Percentiles rank a stretch among this genome's conserved stretches.
Conservation (phyloP, 2,113 vertebrate species). For the Lophochroa leadbeateri region DNA sequence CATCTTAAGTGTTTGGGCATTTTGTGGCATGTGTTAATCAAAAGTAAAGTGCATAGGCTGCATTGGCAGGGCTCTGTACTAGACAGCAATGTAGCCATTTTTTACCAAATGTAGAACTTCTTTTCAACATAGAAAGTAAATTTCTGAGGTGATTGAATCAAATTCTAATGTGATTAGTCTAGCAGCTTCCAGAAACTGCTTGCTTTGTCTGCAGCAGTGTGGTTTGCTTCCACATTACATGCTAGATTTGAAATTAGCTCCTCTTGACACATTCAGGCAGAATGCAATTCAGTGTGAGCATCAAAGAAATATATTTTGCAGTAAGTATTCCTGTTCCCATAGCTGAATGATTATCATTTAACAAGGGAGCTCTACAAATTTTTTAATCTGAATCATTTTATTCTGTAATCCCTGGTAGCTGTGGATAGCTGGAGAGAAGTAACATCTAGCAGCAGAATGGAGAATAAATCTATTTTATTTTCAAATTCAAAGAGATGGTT, state of each 20-base stretch:
- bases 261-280: background rate
- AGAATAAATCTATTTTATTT: background rate
- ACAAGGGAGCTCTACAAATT: background rate
- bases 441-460: background rate
- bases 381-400: constrained; percentile 33
- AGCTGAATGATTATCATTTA: background rate
- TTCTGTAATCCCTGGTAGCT: constrained; percentile 16
- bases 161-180: background rate
- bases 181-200: background rate
- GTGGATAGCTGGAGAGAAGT: background rate
- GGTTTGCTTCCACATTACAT: background rate
- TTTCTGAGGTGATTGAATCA: background rate
- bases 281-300: constrained; percentile 7
- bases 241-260: constrained; percentile 25
- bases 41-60: background rate
- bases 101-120: background rate
- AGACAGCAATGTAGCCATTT: background rate
- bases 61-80: background rate
- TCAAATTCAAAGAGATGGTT: background rate
- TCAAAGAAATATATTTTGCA: background rate
- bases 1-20: background rate
- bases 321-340: background rate
- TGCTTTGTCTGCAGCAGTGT: background rate
- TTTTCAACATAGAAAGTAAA: background rate
- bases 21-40: background rate